Evolutionary conservation across 2,797 vertebrate species (phyloP), one percentile per base, ranked within the genome.

Genomic region (Borostomias antarcticus): DNA sequence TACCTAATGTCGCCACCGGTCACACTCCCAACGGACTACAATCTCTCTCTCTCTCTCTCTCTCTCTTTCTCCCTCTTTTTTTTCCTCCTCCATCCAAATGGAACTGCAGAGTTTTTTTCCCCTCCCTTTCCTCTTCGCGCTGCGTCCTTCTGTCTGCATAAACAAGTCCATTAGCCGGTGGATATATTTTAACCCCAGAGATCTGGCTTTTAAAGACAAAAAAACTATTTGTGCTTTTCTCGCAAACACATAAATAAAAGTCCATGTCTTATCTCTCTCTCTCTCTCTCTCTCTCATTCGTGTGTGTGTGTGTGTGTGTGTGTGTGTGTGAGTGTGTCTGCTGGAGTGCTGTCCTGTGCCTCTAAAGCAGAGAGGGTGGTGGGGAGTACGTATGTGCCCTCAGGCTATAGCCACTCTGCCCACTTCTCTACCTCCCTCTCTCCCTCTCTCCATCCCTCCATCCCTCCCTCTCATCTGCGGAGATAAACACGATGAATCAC

Each of bases 381-480:
- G 28, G 64, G 37, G 61, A 58, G 68, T n/a, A 78, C 72, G 82
- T 79, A 85, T 78, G 77, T 52, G 47, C 83, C 86, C 85, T 1
- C 73, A 77, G 86, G 88, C 81, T 9, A n/a, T n/a, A 81, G 70
- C 69, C 56, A 61, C 78, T 70, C 69, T 85, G 82, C 74, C 75
- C 78, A 83, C 78, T 82, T 77, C 81, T 61, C 79, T 82, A 82
- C 85, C 78, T 66, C 80, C 78, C 63, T 72, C 61, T 82, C 66
- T 68, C 33, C 9, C 33, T 37, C 45, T 48, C n/a, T 47, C 45
- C n/a, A 19, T 47, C 45, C n/a, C 45, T 17, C 11, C 45, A 47
- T 47, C 45, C n/a, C 45, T 17, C 17, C n/a, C 45, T 17, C n/a
- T n/a, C 15, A 40, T 40, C 37, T 11, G 37, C 10, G 15, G 10